Base-by-base conservation (phyloP, 2,888 invertebrate species). In the Pheosia gnoma region DNA sequence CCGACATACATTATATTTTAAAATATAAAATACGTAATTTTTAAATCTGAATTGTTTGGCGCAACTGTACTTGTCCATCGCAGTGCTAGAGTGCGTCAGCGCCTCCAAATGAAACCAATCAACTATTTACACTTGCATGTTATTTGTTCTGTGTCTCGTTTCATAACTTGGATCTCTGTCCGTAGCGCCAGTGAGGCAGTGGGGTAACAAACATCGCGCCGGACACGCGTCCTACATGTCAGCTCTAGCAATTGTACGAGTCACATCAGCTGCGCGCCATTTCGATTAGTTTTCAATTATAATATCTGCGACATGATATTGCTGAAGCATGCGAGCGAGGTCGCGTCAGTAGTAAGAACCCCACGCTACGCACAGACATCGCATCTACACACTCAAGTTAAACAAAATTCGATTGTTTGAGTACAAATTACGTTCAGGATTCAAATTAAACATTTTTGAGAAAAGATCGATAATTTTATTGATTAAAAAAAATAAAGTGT, bases 21-120 rank as follows among this genome's bases (percentile, higher is more conserved):
- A 78, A 82, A 78, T 80, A 79, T 71, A 79, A 80, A 82, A 82
- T 72, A 78, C 72, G 71, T 74, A 75, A 77, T 75, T 75, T 67
- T 75, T 79, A 76, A 65, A 67, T 68, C 68, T 73, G 74, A 63
- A 65, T 68, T 10, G 13, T 65, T 62, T 59, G 66, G 68, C 67
- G 71, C 71, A 77, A 75, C 66, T 71, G 65, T 70, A 70, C 63
- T 61, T 59, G 66, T 59, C 58, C 38, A 59, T 45, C 61, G 53
- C 57, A 57, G 55, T 47, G 65, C 61, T 66, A 60, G 60, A 66
- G 55, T 61, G 59, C 63, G 66, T 60, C 52, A 66, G 58, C 62
- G 57, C 36, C 59, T 57, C 25, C 9, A 9, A 63, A 64, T 72
- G 74, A 67, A 62, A 65, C 63, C 70, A 76, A 68, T 68, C 67